phyloP scores from a whole-genome alignment of 1,140 invertebrate genomes.

The Procambarus clarkii region DNA sequence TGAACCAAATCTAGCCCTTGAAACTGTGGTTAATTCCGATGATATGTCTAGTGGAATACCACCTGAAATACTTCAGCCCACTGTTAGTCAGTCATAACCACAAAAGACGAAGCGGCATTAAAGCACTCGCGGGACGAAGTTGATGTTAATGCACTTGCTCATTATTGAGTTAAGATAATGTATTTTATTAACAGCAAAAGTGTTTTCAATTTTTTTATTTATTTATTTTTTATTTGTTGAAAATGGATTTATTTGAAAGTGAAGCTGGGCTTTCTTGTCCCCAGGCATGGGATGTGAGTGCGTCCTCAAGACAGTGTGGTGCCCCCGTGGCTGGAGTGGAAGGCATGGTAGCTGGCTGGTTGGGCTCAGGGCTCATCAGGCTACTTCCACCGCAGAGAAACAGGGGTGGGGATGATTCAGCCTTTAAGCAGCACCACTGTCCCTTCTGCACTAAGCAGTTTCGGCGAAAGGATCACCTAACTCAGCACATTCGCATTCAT shows the following conservation, averaged over 20 bases:
- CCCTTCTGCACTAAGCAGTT: conserved; percentile 75
- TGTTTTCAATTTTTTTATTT: background rate
- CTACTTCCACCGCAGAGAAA: conserved; percentile 12
- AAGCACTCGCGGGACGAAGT: background rate
- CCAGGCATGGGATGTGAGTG: conserved; percentile 59
- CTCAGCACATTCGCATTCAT: conserved; percentile 83
- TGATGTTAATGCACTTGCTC: background rate
- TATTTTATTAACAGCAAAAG: background rate
- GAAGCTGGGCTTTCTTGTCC: conserved; percentile 65
- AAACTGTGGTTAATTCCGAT: background rate
- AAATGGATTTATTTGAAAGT: conserved; percentile 37
- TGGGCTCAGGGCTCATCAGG: conserved; percentile 31
- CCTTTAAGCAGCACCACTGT: conserved; percentile 65
- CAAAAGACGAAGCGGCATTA: background rate
- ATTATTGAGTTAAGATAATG: background rate
- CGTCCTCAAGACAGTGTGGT: conserved; percentile 28
- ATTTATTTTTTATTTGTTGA: background rate
- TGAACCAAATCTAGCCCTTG: background rate
- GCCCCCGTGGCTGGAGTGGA: background rate
- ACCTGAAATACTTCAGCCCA: background rate
- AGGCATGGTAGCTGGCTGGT: conserved; percentile 44
- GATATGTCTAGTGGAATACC: background rate
- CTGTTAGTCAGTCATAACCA: conserved; percentile 6
- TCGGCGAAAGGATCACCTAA: conserved; percentile 82
- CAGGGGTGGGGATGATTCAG: conserved; percentile 13